Percentiles rank a stretch among this genome's conserved stretches.
Conservation (phyloP, 2,888 invertebrate genomes). For the Amphimallon solstitiale region DNA sequence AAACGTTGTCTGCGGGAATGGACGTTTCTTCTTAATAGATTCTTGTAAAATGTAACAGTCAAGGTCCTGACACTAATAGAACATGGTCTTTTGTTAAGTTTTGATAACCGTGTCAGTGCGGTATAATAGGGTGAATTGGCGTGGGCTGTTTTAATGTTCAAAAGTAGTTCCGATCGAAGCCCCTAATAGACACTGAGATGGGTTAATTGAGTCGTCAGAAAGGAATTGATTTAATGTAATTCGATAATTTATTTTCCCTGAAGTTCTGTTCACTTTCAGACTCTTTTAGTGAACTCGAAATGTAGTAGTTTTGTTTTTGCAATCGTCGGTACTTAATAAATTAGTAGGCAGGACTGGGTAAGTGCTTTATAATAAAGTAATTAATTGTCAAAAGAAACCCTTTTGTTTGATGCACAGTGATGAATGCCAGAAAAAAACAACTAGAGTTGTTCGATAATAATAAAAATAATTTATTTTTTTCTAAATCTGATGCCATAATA, state of each 20-base stretch:
- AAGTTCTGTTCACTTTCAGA: neutral
- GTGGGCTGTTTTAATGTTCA: slow-evolving; percentile 43
- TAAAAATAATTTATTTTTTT: no score
- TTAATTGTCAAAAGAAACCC: no score
- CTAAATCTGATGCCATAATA: no score
- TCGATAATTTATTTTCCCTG: slow-evolving; percentile 32
- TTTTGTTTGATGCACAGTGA: no score
- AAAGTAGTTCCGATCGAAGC: slow-evolving; percentile 43
- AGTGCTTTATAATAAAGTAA: no score
- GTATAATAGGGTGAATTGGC: slow-evolving; percentile 43
- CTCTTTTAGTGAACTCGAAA: neutral
- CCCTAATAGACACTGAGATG: slow-evolving; percentile 36
- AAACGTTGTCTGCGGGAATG: neutral
- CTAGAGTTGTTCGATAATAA: no score
- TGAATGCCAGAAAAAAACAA: no score
- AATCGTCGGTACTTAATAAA: no score
- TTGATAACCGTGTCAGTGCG: slow-evolving; percentile 43
- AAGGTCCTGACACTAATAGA: slow-evolving; percentile 42
- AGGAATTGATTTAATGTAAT: slow-evolving; percentile 35
- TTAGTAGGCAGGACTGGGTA: no score
- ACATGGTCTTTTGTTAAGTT: slow-evolving; percentile 42
- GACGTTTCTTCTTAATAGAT: slow-evolving; percentile 5
- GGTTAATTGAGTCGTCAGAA: slow-evolving; percentile 40
- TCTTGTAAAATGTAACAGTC: slow-evolving; percentile 15
- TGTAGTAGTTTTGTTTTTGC: no score